These are phyloP conservation scores for Epinephelus fuscoguttatus DNA, from an alignment of 2,113 vertebrate species.

Conservation along the genomic window DNA sequence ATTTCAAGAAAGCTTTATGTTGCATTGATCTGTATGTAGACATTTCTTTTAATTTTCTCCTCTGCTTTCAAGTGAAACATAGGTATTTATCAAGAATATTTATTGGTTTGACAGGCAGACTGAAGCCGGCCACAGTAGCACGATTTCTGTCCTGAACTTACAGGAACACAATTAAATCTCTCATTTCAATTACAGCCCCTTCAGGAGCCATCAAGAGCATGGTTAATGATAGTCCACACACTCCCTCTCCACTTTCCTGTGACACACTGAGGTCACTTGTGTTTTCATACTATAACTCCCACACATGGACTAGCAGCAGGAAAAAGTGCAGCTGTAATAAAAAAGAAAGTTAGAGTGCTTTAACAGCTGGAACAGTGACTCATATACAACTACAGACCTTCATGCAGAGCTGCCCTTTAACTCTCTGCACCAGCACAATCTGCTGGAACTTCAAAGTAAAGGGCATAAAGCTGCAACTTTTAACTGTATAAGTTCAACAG, in stretches of 20 bases:
- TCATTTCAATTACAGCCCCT: conserved; percentile 49
- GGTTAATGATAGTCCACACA: conserved; percentile 47
- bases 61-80: not conserved
- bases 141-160: conserved; percentile 6
- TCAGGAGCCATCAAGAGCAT: conserved; percentile 48
- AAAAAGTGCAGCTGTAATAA: conserved; percentile 37
- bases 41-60: not conserved
- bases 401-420: conserved; percentile 27
- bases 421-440: not conserved
- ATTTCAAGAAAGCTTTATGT: not conserved
- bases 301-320: conserved; percentile 25
- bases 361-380: conserved; percentile 52
- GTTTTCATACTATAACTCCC: conserved; percentile 54
- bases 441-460: conserved; percentile 10
- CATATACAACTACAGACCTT: conserved; percentile 35
- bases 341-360: conserved; percentile 38
- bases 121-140: conserved; percentile 32
- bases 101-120: conserved; percentile 5
- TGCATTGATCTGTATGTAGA: too few relatives aligned
- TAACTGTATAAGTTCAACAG: not conserved
- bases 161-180: conserved; percentile 38
- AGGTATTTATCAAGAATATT: conserved; percentile 28
- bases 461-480: not conserved
- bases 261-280: conserved; percentile 38
- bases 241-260: conserved; percentile 49